Conservation (phyloP, 1,140 invertebrate species). For the Elysia chlorotica region DNA sequence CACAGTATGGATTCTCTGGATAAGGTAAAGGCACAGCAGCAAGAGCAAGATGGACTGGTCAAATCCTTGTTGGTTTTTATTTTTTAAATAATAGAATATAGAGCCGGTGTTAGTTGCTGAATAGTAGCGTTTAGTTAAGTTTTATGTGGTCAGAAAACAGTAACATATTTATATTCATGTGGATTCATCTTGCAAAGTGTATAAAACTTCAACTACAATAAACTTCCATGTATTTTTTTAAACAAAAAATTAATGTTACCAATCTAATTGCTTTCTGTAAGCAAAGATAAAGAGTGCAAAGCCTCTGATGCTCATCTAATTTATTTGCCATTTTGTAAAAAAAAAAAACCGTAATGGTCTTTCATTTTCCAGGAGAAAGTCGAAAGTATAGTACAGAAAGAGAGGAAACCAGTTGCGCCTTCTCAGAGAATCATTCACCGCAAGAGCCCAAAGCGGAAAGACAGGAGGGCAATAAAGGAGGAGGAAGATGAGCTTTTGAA, state of each 20-base stretch:
- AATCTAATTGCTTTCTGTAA: not conserved
- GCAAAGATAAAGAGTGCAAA: not conserved
- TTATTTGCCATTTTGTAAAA: not conserved
- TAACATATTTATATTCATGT: not conserved
- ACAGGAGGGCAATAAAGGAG: not conserved
- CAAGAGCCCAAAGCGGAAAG: slow-evolving; percentile 9
- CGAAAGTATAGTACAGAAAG: slow-evolving; percentile 1
- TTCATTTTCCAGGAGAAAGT: not conserved
- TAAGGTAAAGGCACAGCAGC: not conserved
- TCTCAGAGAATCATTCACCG: slow-evolving; percentile 11
- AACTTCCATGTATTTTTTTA: not conserved
- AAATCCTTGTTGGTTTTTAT: too few species aligned
- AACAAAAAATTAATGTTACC: not conserved
- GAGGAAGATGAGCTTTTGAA: slow-evolving; percentile 7
- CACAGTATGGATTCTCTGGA: slow-evolving; percentile 14
- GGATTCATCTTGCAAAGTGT: too few species aligned
- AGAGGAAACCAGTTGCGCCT: slow-evolving; percentile 16
- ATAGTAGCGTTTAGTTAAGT: not conserved
- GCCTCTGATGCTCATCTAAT: not conserved
- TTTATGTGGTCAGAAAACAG: not conserved
- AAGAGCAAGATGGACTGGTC: not conserved
- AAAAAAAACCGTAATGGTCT: too few species aligned
- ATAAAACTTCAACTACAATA: not conserved
- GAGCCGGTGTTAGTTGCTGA: not conserved
- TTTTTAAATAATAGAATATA: too few species aligned